Evolutionary conservation across 2,888 invertebrate genomes (phyloP).

Genomic region (Sesamia inferens): DNA sequence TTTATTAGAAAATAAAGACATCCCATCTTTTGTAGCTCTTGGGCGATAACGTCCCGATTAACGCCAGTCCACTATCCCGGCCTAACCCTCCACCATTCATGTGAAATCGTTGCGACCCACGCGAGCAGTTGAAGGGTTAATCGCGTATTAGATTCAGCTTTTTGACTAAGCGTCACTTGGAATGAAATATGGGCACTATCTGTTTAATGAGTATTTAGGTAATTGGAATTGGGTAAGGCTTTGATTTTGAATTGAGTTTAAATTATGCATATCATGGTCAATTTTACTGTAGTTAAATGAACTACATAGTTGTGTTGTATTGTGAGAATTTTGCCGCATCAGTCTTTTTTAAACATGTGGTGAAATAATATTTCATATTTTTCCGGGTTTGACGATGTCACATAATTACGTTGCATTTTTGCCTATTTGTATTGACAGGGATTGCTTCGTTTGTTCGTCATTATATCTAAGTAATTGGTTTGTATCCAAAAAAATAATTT

Average conservation of each 20-base stretch:
- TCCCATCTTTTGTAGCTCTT: constrained; percentile 68
- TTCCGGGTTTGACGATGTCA: background rate
- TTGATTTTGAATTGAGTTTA: constrained; percentile 8
- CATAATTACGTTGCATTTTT: no score
- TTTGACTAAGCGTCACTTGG: constrained; percentile 67
- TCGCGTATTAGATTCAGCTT: constrained; percentile 69
- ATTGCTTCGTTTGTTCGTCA: no score
- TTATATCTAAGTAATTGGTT: no score
- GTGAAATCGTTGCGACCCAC: constrained; percentile 70
- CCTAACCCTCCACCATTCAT: constrained; percentile 64
- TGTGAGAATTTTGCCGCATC: background rate
- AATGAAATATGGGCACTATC: constrained; percentile 56
- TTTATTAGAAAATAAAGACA: constrained; percentile 72
- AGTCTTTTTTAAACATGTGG: no score
- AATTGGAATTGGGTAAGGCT: constrained; percentile 41
- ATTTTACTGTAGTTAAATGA: background rate
- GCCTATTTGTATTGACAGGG: no score
- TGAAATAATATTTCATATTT: background rate
- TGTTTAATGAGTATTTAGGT: constrained; percentile 38
- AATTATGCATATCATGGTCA: background rate
- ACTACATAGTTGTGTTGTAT: background rate
- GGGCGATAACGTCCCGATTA: constrained; percentile 64
- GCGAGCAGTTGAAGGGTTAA: constrained; percentile 69
- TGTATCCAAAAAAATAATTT: no score
- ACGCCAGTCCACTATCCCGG: constrained; percentile 55